phyloP scores from a whole-genome alignment of 64 coral and sea anemone genomes.

The Porites lutea region DNA sequence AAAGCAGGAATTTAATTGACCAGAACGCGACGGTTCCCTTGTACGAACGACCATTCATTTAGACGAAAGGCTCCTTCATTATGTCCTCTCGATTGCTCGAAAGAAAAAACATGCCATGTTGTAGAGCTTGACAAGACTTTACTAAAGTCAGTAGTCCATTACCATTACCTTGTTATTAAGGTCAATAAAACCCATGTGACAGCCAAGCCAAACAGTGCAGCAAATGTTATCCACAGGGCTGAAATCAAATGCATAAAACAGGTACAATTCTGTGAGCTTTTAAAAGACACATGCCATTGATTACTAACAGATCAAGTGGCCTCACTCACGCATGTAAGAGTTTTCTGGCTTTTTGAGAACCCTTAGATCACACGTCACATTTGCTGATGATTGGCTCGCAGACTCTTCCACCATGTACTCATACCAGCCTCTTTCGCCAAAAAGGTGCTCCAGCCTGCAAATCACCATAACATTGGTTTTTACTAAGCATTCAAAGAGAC shows the following conservation, averaged over 20 bases:
- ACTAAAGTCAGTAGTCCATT: neutral
- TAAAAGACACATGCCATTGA: no score
- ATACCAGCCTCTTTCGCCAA: slow-evolving; percentile 65
- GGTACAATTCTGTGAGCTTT: no score
- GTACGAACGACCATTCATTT: no score
- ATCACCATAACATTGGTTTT: neutral
- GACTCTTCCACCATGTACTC: slow-evolving; percentile 18
- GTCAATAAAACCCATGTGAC: slow-evolving; percentile 37
- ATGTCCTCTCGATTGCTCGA: no score
- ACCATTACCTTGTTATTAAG: slow-evolving; percentile 28
- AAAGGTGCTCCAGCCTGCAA: slow-evolving; percentile 30
- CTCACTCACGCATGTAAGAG: slow-evolving; percentile 62
- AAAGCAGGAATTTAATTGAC: no score
- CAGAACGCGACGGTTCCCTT: no score
- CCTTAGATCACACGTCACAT: slow-evolving; percentile 35
- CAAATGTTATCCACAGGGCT: slow-evolving; percentile 57
- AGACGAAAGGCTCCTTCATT: no score
- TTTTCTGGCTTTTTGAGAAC: slow-evolving; percentile 37
- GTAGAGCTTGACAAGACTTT: no score
- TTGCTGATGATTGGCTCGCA: neutral
- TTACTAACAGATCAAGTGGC: neutral
- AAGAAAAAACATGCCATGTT: no score
- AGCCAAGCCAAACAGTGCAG: slow-evolving; percentile 11
- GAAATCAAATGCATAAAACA: neutral
- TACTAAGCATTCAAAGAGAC: no score